phyloP scores from a whole-genome alignment of 2,888 invertebrate genomes.

The Anagyrus pseudococci region DNA sequence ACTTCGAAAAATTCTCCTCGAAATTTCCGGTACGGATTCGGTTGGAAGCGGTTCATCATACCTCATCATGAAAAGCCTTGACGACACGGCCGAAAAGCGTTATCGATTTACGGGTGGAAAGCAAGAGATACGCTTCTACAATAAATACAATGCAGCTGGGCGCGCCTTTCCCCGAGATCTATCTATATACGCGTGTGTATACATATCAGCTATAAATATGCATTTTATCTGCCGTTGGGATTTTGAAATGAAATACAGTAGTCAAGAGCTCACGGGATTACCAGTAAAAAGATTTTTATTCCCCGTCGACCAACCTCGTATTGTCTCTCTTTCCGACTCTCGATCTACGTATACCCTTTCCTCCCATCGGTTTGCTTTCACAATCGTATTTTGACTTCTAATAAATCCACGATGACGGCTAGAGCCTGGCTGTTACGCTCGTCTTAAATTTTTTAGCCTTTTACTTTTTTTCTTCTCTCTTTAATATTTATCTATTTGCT shows the following conservation, averaged over 20 bases:
- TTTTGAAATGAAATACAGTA: slow-evolving; percentile 58
- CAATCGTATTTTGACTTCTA: slow-evolving; percentile 19
- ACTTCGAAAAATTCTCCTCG: not conserved
- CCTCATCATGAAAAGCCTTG: slow-evolving; percentile 18
- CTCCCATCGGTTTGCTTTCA: too few relatives aligned
- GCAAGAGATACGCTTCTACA: slow-evolving; percentile 42
- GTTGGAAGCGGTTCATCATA: slow-evolving; percentile 16
- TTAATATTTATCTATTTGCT: too few relatives aligned
- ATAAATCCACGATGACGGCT: slow-evolving; percentile 27
- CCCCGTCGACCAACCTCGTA: not conserved
- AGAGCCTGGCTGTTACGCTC: too few relatives aligned
- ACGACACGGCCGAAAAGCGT: slow-evolving; percentile 42
- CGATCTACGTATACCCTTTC: not conserved
- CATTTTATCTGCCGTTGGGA: slow-evolving; percentile 53
- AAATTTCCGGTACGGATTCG: not conserved
- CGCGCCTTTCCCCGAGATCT: slow-evolving; percentile 36
- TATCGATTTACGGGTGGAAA: slow-evolving; percentile 53
- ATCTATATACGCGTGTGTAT: slow-evolving; percentile 12
- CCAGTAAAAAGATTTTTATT: slow-evolving; percentile 47
- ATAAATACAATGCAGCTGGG: slow-evolving; percentile 47
- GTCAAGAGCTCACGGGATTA: slow-evolving; percentile 57
- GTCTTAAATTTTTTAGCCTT: too few relatives aligned
- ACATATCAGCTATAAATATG: slow-evolving; percentile 54
- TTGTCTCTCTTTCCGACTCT: slow-evolving; percentile 2
- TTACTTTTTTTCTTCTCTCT: not conserved